Evolutionary conservation across 2,113 vertebrate species (phyloP).

Genomic region (Solea solea): DNA sequence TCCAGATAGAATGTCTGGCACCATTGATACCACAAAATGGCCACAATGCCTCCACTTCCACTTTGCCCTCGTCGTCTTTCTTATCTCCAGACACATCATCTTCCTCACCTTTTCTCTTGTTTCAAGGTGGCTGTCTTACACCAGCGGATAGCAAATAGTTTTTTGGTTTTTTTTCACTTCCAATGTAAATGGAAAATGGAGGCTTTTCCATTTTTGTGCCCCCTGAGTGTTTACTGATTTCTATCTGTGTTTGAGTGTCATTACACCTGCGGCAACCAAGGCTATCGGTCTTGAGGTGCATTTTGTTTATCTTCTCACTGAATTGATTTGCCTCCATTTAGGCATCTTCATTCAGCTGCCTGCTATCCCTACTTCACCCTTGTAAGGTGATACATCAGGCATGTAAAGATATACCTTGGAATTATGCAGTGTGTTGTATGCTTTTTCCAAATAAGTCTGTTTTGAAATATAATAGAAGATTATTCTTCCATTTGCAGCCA

Average conservation of each 20-base stretch:
- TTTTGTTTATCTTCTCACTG: constrained; percentile 58
- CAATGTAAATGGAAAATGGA: not conserved
- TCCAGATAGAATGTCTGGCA: constrained; percentile 75
- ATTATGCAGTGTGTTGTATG: constrained; percentile 8
- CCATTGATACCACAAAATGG: constrained; percentile 68
- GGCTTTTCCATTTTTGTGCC: constrained; percentile 45
- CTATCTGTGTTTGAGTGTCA: constrained; percentile 62
- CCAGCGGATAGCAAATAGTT: not conserved
- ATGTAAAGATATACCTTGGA: constrained; percentile 31
- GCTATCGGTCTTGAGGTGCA: constrained; percentile 35
- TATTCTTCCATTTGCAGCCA: constrained; percentile 36
- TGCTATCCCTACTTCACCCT: constrained; percentile 47
- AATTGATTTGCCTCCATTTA: constrained; percentile 57
- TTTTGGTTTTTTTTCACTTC: not conserved
- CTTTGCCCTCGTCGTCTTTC: constrained; percentile 51
- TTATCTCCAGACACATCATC: constrained; percentile 52
- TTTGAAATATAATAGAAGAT: constrained; percentile 40
- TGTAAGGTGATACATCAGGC: constrained; percentile 43
- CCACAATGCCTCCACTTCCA: constrained; percentile 62
- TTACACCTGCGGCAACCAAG: constrained; percentile 50
- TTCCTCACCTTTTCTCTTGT: constrained; percentile 55
- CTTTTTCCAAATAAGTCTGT: constrained; percentile 5
- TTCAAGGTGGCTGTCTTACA: constrained; percentile 47
- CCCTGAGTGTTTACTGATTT: constrained; percentile 62
- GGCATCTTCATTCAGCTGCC: constrained; percentile 23